These are phyloP conservation scores for Tetragnatha montana DNA, from an alignment of 2,888 invertebrate genomes.

Conservation along the genomic window DNA sequence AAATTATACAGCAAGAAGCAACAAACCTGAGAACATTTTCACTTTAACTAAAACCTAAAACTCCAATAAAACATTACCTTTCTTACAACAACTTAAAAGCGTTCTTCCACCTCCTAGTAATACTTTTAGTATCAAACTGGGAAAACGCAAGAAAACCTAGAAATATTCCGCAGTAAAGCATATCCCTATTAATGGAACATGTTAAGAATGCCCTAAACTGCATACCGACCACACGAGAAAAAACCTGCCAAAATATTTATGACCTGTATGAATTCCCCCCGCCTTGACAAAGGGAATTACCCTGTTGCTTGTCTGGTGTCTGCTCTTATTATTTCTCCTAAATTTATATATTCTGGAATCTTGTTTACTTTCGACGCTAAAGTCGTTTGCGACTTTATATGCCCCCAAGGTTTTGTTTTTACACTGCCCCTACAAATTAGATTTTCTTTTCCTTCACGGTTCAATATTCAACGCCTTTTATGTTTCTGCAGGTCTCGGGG, in stretches of 20 bases:
- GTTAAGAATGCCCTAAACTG: not conserved
- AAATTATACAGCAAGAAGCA: not conserved
- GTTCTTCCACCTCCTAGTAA: not conserved
- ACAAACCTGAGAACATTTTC: no score
- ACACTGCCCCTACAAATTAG: conserved; percentile 27
- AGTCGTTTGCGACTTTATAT: conserved; percentile 51
- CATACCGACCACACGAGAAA: not conserved
- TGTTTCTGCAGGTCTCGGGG: not conserved
- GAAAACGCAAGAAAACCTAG: not conserved
- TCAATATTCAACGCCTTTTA: conserved; percentile 37
- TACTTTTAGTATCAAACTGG: not conserved
- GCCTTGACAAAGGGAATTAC: conserved; percentile 10
- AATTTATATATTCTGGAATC: conserved; percentile 40
- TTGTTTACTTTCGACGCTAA: conserved; percentile 49
- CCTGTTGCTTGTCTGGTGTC: conserved; percentile 38
- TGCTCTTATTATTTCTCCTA: conserved; percentile 38
- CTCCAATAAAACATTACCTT: not conserved
- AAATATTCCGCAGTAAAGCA: not conserved
- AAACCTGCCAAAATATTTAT: not conserved
- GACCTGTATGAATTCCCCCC: not conserved
- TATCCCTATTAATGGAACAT: not conserved
- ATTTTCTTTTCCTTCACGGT: conserved; percentile 22
- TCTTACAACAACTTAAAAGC: not conserved
- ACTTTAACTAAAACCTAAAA: not conserved
- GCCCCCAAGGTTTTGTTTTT: conserved; percentile 44